phyloP scores from a whole-genome alignment of 2,888 invertebrate species.

The Cynaeus angustus region DNA sequence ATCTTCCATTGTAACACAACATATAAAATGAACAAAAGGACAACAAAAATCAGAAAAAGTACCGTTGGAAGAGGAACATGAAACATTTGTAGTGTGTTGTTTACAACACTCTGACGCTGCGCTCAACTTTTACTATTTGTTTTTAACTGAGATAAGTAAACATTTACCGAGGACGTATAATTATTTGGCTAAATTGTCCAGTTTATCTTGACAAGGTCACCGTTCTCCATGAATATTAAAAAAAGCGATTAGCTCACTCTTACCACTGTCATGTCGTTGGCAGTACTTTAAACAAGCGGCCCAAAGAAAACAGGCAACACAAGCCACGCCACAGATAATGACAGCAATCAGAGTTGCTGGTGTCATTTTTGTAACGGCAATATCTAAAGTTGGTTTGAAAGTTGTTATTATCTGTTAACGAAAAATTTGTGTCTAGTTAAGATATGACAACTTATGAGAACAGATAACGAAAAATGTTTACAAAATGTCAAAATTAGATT shows the following conservation, averaged over 20 bases:
- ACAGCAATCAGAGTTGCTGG: slow-evolving; percentile 28
- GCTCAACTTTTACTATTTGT: slow-evolving; percentile 38
- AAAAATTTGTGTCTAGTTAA: neutral
- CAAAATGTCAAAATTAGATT: too few species aligned
- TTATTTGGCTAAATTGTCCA: slow-evolving; percentile 38
- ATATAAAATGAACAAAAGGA: slow-evolving; percentile 57
- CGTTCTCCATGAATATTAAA: slow-evolving; percentile 13
- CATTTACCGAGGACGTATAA: slow-evolving; percentile 39
- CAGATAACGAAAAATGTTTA: neutral
- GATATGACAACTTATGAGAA: neutral
- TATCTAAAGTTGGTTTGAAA: neutral
- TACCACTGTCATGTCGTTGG: slow-evolving; percentile 10
- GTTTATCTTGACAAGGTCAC: slow-evolving; percentile 37
- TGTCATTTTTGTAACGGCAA: slow-evolving; percentile 4
- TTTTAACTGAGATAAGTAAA: slow-evolving; percentile 37
- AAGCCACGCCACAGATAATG: slow-evolving; percentile 17
- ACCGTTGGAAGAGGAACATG: slow-evolving; percentile 45
- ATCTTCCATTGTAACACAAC: slow-evolving; percentile 55
- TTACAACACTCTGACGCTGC: slow-evolving; percentile 15
- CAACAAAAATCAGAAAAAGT: slow-evolving; percentile 54
- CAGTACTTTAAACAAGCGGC: slow-evolving; percentile 32
- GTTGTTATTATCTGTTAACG: slow-evolving; percentile 1
- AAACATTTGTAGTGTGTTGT: slow-evolving; percentile 38
- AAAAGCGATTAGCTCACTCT: slow-evolving; percentile 19
- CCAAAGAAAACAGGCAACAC: slow-evolving; percentile 34